Evolutionary conservation across 2,113 vertebrate species (phyloP), one percentile per base, ranked within the genome.

Genomic region (Ptilonorhynchus violaceus): DNA sequence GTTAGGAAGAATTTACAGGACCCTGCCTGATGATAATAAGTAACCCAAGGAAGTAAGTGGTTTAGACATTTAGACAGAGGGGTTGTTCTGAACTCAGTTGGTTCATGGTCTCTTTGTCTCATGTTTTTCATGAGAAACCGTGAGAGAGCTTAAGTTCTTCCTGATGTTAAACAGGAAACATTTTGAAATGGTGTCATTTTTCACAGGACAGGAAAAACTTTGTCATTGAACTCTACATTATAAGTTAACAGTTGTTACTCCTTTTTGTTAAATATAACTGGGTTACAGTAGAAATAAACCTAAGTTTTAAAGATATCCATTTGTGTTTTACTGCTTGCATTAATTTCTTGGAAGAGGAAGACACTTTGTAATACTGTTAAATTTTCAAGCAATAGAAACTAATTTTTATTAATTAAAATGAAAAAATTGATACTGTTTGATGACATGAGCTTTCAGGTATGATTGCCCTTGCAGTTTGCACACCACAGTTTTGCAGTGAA

Each of bases 151-250:
- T n/a, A 75, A 82, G 80, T 81, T 97, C 87, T 82, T 96, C 92
- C 91, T 89, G 39, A 58, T 70, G 53, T 91, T 67, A 88, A 95
- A 89, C 87, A 92, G 95, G 93, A 97, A 96, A 67, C 37, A 27
- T 92, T 96, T 94, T 90, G 85, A 89, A 92, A 93, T 83, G 80
- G 75, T 95, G 49, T 50, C 64, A 50, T 91, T 96, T 95, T 94
- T 96, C 87, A 94, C 64, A 82, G 76, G 53, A 64, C 89, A 95
- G 91, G 94, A 96, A 92, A 94, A 92, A 64, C 52, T 88, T 84
- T 91, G 81, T 92, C 47, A 80, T 33, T 59, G 67, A 67, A 28
- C 50, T 84, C 12, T 73, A 20, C 7, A 5, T 0, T 3, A 6
- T 59, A 47, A 59, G 22, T 58, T 85, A 92, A 56, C 24, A 58